phyloP scores from a whole-genome alignment of 1,140 invertebrate species.

The Eubasilissa regina region DNA sequence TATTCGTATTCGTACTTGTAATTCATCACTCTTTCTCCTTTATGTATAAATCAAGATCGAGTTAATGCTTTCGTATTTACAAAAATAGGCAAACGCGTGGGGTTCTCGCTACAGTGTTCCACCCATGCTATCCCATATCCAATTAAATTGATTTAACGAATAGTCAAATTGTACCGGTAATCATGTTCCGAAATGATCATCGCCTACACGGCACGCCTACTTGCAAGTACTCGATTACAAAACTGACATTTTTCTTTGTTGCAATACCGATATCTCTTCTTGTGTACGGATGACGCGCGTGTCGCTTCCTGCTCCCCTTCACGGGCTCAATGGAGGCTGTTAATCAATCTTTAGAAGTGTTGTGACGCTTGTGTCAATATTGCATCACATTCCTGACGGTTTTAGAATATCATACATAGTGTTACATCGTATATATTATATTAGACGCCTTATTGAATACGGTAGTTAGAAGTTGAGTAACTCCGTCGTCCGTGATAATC shows the following conservation, averaged over 20 bases:
- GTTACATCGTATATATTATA: no score
- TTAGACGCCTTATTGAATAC: no score
- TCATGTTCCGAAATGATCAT: conserved; percentile 35
- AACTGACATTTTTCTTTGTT: conserved; percentile 40
- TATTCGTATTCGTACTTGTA: conserved; percentile 27
- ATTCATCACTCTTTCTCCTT: conserved; percentile 31
- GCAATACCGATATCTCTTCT: conserved; percentile 21
- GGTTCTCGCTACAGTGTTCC: conserved; percentile 18
- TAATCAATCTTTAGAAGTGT: conserved; percentile 9
- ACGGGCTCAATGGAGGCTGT: background rate
- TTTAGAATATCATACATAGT: no score
- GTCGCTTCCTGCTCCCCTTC: conserved; percentile 26
- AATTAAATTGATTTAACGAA: conserved; percentile 46
- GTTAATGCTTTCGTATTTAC: conserved; percentile 23
- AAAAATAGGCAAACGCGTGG: conserved; percentile 42
- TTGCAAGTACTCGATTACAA: conserved; percentile 2
- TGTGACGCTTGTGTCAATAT: background rate
- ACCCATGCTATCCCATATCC: conserved; percentile 27
- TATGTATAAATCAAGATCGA: conserved; percentile 31
- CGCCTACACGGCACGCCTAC: conserved; percentile 31
- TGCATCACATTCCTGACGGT: background rate
- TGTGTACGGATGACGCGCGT: background rate
- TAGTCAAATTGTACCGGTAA: conserved; percentile 32
- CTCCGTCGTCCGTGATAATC: no score
- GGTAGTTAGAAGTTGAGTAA: no score